A percentile compares a stretch with the other conserved stretches of the same genome.
phyloP scores from a whole-genome alignment of 2,888 invertebrate genomes.

The Rapana venosa region DNA sequence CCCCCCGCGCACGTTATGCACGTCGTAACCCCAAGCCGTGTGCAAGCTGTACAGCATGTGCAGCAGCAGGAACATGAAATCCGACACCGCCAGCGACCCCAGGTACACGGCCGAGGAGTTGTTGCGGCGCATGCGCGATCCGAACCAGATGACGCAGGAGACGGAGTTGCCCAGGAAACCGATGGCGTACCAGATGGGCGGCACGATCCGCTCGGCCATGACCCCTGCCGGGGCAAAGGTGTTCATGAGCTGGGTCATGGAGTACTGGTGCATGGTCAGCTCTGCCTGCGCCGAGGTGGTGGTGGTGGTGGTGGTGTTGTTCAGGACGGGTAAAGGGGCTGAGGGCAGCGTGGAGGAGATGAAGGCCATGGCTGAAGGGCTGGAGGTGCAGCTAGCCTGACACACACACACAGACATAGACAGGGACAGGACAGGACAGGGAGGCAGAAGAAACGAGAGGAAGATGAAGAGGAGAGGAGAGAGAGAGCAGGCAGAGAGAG shows the following conservation, averaged over 20 bases:
- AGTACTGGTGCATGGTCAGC: slow-evolving; percentile 32
- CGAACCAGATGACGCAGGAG: slow-evolving; percentile 75
- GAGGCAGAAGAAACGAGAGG: not conserved
- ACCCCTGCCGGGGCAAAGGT: slow-evolving; percentile 65
- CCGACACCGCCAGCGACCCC: slow-evolving; percentile 73
- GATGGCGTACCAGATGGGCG: slow-evolving; percentile 75
- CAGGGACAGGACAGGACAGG: not conserved
- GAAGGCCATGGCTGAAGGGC: not conserved
- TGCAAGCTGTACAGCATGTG: slow-evolving; percentile 65
- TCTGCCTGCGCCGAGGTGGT: not conserved
- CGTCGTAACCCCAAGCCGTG: slow-evolving; percentile 63
- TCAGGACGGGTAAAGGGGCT: no score
- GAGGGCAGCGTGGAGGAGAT: not conserved
- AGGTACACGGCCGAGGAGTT: slow-evolving; percentile 77
- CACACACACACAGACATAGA: not conserved
- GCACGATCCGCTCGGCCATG: slow-evolving; percentile 68
- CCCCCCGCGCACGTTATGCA: slow-evolving; percentile 51
- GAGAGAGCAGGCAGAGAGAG: not conserved
- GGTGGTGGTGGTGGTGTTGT: not conserved
- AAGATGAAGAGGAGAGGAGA: not conserved
- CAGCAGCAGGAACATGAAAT: slow-evolving; percentile 70
- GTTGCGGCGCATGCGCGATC: slow-evolving; percentile 71
- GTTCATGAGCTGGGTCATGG: slow-evolving; percentile 45
- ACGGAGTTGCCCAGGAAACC: slow-evolving; percentile 74
- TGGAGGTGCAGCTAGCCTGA: not conserved